Conservation (phyloP, 2,797 vertebrate species). For the Masticophis lateralis region DNA sequence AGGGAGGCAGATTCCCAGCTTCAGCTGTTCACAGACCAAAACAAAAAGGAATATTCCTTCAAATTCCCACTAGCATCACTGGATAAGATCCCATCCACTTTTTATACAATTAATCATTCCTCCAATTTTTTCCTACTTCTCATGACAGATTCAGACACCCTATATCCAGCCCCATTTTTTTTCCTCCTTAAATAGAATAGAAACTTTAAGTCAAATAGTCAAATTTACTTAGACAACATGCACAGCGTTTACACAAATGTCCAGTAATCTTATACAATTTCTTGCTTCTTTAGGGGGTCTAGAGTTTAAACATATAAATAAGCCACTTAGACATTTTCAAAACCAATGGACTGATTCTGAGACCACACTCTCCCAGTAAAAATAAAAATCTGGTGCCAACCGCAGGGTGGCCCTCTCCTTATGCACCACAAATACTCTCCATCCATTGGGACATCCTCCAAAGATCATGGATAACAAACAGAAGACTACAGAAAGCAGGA, state of each 20-base stretch:
- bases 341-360: not conserved
- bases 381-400: not conserved
- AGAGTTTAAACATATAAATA: not conserved
- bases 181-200: not conserved
- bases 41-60: not conserved
- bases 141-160: not conserved
- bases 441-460: not conserved
- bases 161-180: not conserved
- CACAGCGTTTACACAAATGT: not conserved
- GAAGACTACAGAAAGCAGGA: not conserved
- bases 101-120: not conserved
- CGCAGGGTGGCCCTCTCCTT: fast-evolving
- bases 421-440: not conserved
- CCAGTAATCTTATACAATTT: not conserved
- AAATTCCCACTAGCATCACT: not conserved
- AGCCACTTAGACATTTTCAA: not conserved
- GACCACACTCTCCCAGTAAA: not conserved
- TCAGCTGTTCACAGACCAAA: conserved; percentile 59
- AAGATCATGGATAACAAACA: not conserved
- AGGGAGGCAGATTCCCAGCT: conserved; percentile 80
- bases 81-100: not conserved
- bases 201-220: not conserved
- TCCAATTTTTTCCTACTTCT: not conserved
- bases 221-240: not conserved
- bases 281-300: not conserved